Base-by-base conservation (phyloP, 2,888 invertebrate genomes). In the Cactoblastis cactorum region DNA sequence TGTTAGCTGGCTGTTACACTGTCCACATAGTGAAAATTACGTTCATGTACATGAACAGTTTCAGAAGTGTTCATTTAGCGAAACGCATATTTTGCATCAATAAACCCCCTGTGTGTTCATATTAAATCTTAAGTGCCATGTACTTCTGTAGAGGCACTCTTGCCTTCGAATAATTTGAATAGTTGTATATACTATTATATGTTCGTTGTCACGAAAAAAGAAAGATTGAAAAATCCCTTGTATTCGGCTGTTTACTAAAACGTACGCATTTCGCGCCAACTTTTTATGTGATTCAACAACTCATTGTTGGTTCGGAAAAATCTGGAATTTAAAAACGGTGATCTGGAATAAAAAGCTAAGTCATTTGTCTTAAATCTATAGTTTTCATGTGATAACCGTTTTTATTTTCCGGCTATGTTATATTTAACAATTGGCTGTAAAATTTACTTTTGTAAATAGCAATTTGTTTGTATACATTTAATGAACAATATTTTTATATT, bases 51-150 rank as follows among this genome's bases (percentile, higher is more conserved):
- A n/a, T n/a, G n/a, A n/a, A n/a, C n/a, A n/a, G n/a, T n/a, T n/a
- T n/a, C n/a, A n/a, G n/a, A n/a, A n/a, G n/a, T n/a, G n/a, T n/a
- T n/a, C n/a, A n/a, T n/a, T n/a, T n/a, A n/a, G n/a, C n/a, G n/a
- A n/a, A n/a, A n/a, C n/a, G n/a, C n/a, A n/a, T n/a, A n/a, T n/a
- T n/a, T n/a, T n/a, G n/a, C n/a, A n/a, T n/a, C n/a, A n/a, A n/a
- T n/a, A n/a, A n/a, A n/a, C n/a, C n/a, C n/a, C n/a, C n/a, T n/a
- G 24, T 37, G 47, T 48, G 47, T 47, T 47, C 47, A 47, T 24
- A 22, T 37, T n/a, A 6, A 14, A 34, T 19, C 14, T 35, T 17
- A 19, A 18, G 47, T 47, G 47, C 37, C 47, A 48, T 48, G 37
- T 37, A 46, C 39, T 22, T 2, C 12, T 12, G 12, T 24, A 37